Base-by-base conservation (phyloP, 1,140 invertebrate genomes). In the Polypedilum pembai region DNA sequence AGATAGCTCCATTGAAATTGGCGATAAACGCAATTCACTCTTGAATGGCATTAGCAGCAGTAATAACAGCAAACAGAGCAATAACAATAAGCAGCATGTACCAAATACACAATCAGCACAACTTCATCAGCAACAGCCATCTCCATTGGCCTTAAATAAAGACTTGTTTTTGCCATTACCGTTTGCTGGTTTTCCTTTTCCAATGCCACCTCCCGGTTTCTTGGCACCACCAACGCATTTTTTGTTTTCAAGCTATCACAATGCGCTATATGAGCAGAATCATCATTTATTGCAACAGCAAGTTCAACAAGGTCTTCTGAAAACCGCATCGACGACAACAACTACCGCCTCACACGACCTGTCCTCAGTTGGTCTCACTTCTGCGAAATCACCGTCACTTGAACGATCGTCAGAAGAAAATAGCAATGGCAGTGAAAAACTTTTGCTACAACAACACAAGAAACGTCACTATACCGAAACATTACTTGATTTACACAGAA, bases 1-100 rank as follows among this genome's bases (percentile, higher is more conserved):
- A 73, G 90, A 91, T 75, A 90, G 89, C 8, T 89, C 88, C 0
- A 83, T 89, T 17, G 88, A 90, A 78, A 82, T 88, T 24, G 85
- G 84, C 20, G 87, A 88, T 72, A 81, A 85, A 66, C 79, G 84
- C 21, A 77, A 78, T 77, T 74, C 79, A 0, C 72, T 80, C 40
- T 69, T 81, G 8, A 66, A 41, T 74, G 69, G 76, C 69, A 21
- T 77, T 72, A 41, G 74, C 66, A 12, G 56, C 66, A 10, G 74
- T 40, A 79, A 84, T 78, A 74, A 81, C 76, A 17, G 84, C 78
- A 73, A 80, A 78, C 45, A 56, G n/a, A 56, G 45, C n/a, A 56
- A 56, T 56, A 56, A 56, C 45, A 56, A 56, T 56, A 56, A 56
- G 45, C 45, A 56, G 45, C 45, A 56, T 56, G 45, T 56, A 56